Evolutionary conservation across 2,113 vertebrate genomes (phyloP).

Genomic region (Notothenia rossii): DNA sequence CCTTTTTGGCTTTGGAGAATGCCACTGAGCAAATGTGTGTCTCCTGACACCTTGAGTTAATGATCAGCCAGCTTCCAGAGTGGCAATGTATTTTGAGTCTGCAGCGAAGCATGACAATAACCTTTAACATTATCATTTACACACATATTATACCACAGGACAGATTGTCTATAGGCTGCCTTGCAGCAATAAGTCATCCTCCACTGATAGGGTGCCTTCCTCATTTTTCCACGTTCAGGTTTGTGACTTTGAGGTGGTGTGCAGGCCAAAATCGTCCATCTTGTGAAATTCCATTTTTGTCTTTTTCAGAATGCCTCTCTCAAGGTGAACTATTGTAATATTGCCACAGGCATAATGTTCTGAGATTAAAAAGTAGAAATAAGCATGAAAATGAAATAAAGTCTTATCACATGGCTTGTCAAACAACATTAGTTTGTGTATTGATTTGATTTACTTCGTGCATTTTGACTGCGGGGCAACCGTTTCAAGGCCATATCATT

Average conservation of each 20-base stretch:
- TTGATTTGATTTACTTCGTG: constrained; percentile 53
- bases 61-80: constrained; percentile 74
- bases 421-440: constrained; percentile 61
- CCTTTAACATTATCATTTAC: constrained; percentile 84
- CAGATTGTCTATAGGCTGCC: constrained; percentile 78
- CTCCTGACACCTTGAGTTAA: constrained; percentile 83
- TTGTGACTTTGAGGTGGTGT: constrained; percentile 73
- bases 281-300: constrained; percentile 73
- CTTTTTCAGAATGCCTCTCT: constrained; percentile 57
- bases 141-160: constrained; percentile 73
- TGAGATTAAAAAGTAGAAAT: constrained; percentile 55
- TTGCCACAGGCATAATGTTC: constrained; percentile 52
- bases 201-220: constrained; percentile 61
- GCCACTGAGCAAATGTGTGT: constrained; percentile 69
- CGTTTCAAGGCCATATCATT: constrained; percentile 41
- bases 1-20: constrained; percentile 75
- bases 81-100: constrained; percentile 73
- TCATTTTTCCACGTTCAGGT: constrained; percentile 65
- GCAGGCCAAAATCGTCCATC: constrained; percentile 73
- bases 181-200: constrained; percentile 75
- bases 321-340: constrained; percentile 77
- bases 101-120: constrained; percentile 80
- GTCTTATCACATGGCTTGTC: constrained; percentile 65
- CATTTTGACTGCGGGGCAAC: constrained; percentile 31
- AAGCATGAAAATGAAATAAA: constrained; percentile 61